Percentiles rank a stretch among this genome's conserved stretches.
Conservation (phyloP, 2,888 invertebrate species). For the Oscheius myriophilus region DNA sequence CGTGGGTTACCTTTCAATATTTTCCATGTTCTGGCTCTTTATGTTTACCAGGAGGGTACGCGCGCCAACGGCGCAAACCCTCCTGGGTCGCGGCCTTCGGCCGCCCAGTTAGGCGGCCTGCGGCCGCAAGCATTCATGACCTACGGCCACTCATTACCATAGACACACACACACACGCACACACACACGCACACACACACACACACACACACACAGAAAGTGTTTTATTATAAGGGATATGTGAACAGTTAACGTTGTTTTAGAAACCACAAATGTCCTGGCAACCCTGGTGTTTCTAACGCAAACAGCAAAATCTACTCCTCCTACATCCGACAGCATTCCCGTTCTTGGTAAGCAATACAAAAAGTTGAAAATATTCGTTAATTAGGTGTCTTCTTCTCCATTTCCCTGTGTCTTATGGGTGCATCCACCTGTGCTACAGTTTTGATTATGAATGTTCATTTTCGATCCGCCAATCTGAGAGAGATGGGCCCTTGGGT, state of each 20-base stretch:
- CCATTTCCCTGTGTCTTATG: conserved; percentile 59
- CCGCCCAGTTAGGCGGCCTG: too few species aligned
- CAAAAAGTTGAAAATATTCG: not conserved
- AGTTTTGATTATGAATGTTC: conserved; percentile 45
- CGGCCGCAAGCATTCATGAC: too few species aligned
- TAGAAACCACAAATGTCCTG: conserved; percentile 75
- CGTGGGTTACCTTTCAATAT: conserved; percentile 81
- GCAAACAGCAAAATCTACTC: conserved; percentile 96
- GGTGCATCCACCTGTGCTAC: conserved; percentile 68
- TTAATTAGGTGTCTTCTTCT: conserved; percentile 63
- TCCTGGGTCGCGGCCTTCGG: too few species aligned
- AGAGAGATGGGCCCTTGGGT: conserved; percentile 42
- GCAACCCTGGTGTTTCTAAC: conserved; percentile 97
- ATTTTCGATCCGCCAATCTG: not conserved
- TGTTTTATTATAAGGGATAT: too few species aligned
- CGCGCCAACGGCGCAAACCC: too few species aligned
- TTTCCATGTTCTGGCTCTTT: too few species aligned
- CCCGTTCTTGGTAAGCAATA: conserved; percentile 90
- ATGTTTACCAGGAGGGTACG: too few species aligned
- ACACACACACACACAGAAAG: too few species aligned
- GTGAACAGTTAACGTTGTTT: too few species aligned
- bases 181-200: too few species aligned
- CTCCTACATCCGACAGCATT: conserved; percentile 97
- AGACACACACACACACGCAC: too few species aligned
- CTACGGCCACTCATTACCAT: too few species aligned